These are phyloP conservation scores for Tipula confusa DNA, from an alignment of 2,888 invertebrate genomes.

Conservation along the genomic window DNA sequence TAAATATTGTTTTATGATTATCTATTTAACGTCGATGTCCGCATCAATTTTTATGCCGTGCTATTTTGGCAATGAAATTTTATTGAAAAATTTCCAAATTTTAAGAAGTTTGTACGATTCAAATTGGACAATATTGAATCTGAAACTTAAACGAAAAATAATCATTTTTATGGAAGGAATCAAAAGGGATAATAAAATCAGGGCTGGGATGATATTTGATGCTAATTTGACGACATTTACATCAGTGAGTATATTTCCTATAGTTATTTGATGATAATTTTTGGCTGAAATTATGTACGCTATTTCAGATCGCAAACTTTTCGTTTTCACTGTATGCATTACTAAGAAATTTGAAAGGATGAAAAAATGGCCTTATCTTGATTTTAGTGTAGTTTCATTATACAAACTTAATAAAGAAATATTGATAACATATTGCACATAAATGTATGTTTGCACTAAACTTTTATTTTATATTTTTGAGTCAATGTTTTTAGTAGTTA, in stretches of 20 bases:
- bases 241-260: neutral
- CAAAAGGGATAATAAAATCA: neutral
- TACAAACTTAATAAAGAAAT: no score
- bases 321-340: conserved; percentile 15
- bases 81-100: conserved; percentile 39
- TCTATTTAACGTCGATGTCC: conserved; percentile 38
- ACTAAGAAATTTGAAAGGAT: neutral
- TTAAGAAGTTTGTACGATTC: conserved; percentile 40
- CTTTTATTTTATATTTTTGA: no score
- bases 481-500: no score
- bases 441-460: no score
- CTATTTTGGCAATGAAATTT: conserved; percentile 43
- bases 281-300: neutral
- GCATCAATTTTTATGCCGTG: conserved; percentile 45
- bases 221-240: conserved; percentile 16
- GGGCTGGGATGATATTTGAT: neutral
- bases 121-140: conserved; percentile 40
- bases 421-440: no score
- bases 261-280: neutral
- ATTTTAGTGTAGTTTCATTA: no score
- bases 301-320: conserved; percentile 27
- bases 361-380: no score
- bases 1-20: neutral
- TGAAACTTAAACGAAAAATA: neutral
- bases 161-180: neutral